Evolutionary conservation across 2,113 vertebrate genomes (phyloP).

Genomic region (Capreolus pygargus): DNA sequence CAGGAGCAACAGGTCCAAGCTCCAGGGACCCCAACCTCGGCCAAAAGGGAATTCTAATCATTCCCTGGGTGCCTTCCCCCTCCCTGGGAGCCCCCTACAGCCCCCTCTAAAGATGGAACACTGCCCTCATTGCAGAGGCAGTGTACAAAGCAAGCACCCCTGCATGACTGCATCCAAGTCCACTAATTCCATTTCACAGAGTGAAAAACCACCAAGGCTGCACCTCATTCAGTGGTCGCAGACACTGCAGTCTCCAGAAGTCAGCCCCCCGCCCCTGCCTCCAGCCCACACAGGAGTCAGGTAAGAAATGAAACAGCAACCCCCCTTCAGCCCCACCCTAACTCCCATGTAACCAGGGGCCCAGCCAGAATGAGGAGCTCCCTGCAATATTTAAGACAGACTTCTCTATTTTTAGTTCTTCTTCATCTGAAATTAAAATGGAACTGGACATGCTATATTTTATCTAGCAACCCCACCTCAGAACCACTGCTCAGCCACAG

Average conservation of each 20-base stretch:
- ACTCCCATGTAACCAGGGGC: not conserved
- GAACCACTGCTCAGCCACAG: not conserved
- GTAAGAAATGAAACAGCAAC: not conserved
- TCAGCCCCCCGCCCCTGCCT: not conserved
- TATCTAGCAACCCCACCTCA: not conserved
- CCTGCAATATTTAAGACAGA: not conserved
- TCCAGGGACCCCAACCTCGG: not conserved
- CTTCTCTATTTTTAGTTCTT: not conserved
- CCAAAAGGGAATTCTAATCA: not conserved
- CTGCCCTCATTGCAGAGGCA: not conserved
- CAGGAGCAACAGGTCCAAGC: not conserved
- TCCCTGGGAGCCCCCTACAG: not conserved
- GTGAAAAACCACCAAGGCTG: not conserved
- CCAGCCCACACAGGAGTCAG: not conserved
- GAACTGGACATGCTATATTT: not conserved
- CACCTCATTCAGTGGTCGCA: not conserved
- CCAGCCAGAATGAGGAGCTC: not conserved
- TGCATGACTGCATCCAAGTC: not conserved
- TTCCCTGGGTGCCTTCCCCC: not conserved
- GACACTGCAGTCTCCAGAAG: not conserved
- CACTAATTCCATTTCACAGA: not conserved
- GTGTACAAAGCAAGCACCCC: not conserved
- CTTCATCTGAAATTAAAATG: slow-evolving; percentile 32
- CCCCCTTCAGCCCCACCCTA: not conserved
- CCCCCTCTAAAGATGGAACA: not conserved